Evolutionary conservation across 2,113 vertebrate genomes (phyloP), one percentile per base, ranked within the genome.

Genomic region (Mohoua ochrocephala): DNA sequence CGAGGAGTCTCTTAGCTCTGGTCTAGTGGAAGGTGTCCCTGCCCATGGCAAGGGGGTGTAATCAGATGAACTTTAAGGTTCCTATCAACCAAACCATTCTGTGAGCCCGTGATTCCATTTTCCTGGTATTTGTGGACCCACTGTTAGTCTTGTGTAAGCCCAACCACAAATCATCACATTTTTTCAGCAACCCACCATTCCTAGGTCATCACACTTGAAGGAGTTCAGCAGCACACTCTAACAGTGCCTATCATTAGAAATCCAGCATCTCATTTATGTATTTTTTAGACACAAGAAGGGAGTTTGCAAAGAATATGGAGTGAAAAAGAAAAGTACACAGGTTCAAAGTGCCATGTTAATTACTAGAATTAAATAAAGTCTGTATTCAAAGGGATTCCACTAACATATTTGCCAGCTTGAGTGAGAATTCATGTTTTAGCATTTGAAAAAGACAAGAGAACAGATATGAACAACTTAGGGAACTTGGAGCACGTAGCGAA

Each of bases 401-500:
- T 70, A 82, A 3, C 12, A 33, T 68, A 35, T 67, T 71, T 63
- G 3, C 27, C 33, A 68, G 14, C 23, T 63, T 52, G 35, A 68
- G 9, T 59, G 21, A 96, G 23, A 44, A 87, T 27, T 67, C 22
- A 3, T 39, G 30, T 24, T 75, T 68, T 13, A 33, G 17, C 44
- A 26, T 39, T 33, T 78, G n/a, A 27, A 71, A 82, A 39, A 83
- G 21, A 52, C 5, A 35, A 45, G 30, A 59, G 6, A 54, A 76
- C 4, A 13, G 33, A 54, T 33, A 76, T 14, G 26, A 75, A n/a
- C 6, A 52, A 21, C 6, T 11, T 37, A 50, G 42, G 19, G 13
- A 68, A 56, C 33, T 31, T 56, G 13, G 15, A 77, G 5, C 6
- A n/a, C 0, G 0, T 6, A 33, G 5, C 2, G 10, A 61, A 73